These are phyloP conservation scores for Phymatocera aterrima DNA, from an alignment of 2,888 invertebrate species.

Conservation along the genomic window DNA sequence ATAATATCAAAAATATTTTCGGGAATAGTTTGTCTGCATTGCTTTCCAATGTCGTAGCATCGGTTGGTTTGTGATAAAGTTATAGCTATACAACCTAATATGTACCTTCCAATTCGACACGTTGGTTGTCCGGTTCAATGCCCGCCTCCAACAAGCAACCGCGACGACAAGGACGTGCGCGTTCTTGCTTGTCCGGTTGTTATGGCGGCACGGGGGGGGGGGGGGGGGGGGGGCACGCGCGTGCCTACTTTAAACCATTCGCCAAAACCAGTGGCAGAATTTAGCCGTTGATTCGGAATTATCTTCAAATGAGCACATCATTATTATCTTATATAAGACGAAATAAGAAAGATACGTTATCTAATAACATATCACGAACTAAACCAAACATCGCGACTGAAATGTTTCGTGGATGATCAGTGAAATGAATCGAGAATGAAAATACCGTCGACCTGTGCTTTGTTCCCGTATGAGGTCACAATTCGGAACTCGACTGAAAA, in stretches of 20 bases:
- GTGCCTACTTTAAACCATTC: slow-evolving; percentile 32
- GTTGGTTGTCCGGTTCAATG: slow-evolving; percentile 26
- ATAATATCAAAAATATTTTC: neutral
- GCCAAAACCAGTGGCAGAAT: slow-evolving; percentile 25
- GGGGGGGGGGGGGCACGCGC: slow-evolving; percentile 1
- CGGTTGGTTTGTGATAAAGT: slow-evolving; percentile 7
- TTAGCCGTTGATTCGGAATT: neutral
- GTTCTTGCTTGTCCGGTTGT: slow-evolving; percentile 30
- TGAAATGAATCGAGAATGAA: too few relatives aligned
- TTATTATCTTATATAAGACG: too few relatives aligned
- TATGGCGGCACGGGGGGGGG: too few relatives aligned
- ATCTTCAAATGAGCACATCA: too few relatives aligned
- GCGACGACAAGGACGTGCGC: slow-evolving; percentile 38
- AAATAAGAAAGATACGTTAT: too few relatives aligned
- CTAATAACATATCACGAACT: too few relatives aligned
- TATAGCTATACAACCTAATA: slow-evolving; percentile 39
- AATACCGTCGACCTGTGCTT: too few relatives aligned
- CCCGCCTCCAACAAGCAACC: slow-evolving; percentile 31
- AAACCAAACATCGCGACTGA: too few relatives aligned
- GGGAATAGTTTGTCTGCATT: neutral
- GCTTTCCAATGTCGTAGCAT: neutral
- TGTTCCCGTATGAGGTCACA: neutral
- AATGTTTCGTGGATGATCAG: too few relatives aligned
- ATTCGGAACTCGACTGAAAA: neutral
- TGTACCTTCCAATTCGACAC: slow-evolving; percentile 31